These are phyloP conservation scores for Luidia sarsii DNA, from an alignment of 53 echinoderm and acorn worm species.

Conservation along the genomic window DNA sequence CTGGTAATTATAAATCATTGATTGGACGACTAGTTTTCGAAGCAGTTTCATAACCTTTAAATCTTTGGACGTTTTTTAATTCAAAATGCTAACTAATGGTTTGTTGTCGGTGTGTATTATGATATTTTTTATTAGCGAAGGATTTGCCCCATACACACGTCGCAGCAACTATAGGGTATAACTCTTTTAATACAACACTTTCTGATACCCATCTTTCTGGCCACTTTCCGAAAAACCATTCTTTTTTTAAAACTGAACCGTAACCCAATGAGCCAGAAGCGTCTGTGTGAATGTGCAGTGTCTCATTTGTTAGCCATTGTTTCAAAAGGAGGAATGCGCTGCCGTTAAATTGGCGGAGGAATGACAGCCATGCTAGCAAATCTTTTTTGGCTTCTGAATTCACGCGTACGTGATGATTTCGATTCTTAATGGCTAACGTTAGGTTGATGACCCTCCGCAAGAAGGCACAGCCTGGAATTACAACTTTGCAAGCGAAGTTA, in stretches of 20 bases:
- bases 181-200: not conserved
- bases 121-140: not conserved
- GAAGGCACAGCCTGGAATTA: conserved; percentile 1
- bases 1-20: not conserved
- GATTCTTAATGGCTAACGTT: not conserved
- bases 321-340: too few species aligned
- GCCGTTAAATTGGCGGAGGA: too few species aligned
- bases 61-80: too few species aligned
- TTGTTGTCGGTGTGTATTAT: too few species aligned
- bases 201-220: not conserved
- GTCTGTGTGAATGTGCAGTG: conserved; percentile 10
- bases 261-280: not conserved
- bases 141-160: not conserved
- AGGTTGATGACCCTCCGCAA: conserved; percentile 3
- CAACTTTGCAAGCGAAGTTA: conserved; percentile 20
- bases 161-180: not conserved
- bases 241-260: not conserved
- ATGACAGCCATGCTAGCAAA: not conserved
- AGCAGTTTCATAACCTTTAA: too few species aligned
- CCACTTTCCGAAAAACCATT: conserved; percentile 8
- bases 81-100: too few species aligned
- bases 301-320: not conserved
- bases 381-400: not conserved
- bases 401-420: not conserved
- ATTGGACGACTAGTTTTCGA: too few species aligned